A percentile compares a stretch with the other conserved stretches of the same genome.
Evolutionary conservation across 2,888 invertebrate species (phyloP).

Genomic region (Brachypterus glaber): DNA sequence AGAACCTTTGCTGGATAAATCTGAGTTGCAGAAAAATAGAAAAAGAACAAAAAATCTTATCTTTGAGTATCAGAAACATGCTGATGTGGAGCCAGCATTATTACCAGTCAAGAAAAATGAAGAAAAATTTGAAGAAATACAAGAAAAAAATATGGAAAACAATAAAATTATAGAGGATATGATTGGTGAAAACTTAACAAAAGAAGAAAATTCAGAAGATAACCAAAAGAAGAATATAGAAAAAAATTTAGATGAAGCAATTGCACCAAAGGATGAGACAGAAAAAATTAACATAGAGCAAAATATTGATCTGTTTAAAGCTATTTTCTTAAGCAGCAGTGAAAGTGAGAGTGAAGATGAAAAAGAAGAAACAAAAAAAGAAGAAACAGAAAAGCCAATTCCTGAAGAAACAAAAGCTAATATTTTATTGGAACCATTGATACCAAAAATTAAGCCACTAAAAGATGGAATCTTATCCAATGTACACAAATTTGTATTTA

Average conservation of each 20-base stretch:
- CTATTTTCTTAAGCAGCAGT: constrained; percentile 77
- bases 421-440: constrained; percentile 31
- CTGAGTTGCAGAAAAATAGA: constrained; percentile 33
- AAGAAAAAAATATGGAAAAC: constrained; percentile 36
- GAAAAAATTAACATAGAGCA: constrained; percentile 38
- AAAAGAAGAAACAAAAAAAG: constrained; percentile 24
- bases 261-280: constrained; percentile 28
- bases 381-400: constrained; percentile 16
- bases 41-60: constrained; percentile 62
- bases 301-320: constrained; percentile 74
- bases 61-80: constrained; percentile 63
- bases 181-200: background rate
- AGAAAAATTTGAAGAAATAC: constrained; percentile 35
- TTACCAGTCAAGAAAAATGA: constrained; percentile 40
- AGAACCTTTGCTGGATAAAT: constrained; percentile 58
- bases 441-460: constrained; percentile 35
- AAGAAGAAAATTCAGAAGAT: constrained; percentile 3
- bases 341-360: constrained; percentile 46
- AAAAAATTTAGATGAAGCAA: constrained; percentile 13
- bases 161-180: constrained; percentile 3
- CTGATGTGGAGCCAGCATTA: constrained; percentile 30
- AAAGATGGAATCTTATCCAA: constrained; percentile 38
- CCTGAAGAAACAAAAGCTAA: constrained; percentile 29
- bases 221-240: constrained; percentile 8
- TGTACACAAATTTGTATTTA: constrained; percentile 21